Conservation (phyloP, 1,140 invertebrate genomes). For the Pseudomyrmex dendroicus region DNA sequence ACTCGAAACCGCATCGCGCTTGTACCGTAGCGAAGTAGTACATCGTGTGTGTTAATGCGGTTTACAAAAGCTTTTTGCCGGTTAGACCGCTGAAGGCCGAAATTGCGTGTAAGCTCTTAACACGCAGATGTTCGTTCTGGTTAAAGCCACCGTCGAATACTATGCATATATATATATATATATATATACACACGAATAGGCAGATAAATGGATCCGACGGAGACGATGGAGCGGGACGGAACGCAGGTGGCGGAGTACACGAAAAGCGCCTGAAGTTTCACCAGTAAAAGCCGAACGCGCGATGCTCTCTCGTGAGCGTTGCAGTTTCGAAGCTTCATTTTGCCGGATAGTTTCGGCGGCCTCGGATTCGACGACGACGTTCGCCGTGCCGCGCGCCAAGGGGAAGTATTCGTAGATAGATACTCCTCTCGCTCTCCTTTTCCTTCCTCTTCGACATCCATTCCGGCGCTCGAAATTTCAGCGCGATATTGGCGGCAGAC, state of each 20-base stretch:
- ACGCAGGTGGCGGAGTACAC: not conserved
- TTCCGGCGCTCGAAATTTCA: constrained; percentile 39
- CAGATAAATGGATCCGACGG: constrained; percentile 41
- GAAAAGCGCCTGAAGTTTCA: constrained; percentile 48
- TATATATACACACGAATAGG: not conserved
- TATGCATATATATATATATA: too few species aligned
- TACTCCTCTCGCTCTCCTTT: not conserved
- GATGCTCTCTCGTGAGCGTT: constrained; percentile 29
- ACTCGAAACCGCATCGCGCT: constrained; percentile 19
- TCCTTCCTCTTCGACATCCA: not conserved
- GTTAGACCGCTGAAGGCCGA: constrained; percentile 19
- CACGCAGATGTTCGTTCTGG: constrained; percentile 36
- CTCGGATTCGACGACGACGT: constrained; percentile 44
- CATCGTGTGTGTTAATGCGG: constrained; percentile 44
- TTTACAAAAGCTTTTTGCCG: constrained; percentile 38
- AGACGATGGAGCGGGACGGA: not conserved
- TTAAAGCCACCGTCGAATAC: not conserved
- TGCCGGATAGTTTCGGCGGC: constrained; percentile 37
- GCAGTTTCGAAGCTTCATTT: constrained; percentile 57
- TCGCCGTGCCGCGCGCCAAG: not conserved
- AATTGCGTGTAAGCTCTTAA: constrained; percentile 49
- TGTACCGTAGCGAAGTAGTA: constrained; percentile 16
- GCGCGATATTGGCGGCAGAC: constrained; percentile 29
- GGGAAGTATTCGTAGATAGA: constrained; percentile 40
- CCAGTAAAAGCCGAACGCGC: constrained; percentile 38